Base-by-base conservation (phyloP, 2,113 vertebrate genomes). In the Alouatta palliata region DNA sequence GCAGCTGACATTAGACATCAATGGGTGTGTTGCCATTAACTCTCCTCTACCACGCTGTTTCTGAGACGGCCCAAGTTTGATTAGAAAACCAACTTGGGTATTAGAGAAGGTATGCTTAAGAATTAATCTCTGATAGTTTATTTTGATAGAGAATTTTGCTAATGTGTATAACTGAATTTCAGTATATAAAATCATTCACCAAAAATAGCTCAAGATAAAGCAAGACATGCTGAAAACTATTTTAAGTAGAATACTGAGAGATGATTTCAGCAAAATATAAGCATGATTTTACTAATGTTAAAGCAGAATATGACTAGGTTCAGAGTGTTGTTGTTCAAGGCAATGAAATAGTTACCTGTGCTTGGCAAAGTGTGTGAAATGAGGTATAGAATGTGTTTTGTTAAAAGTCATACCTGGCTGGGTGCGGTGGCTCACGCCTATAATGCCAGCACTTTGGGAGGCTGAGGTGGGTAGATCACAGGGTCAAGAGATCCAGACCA, bases 331-430 rank as follows among this genome's bases (percentile, higher is more conserved):
- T 83, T 71, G 8, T 81, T 90, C 1, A 40, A 92, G 83, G 87
- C 25, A 70, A 43, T 40, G 73, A 91, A 93, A 64, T 30, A 68
- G 32, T 96, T 73, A 43, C 58, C 43, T 85, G 21, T 58, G 49
- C 54, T 94, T 40, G 47, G 27, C 16, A 79, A 89, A 73, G 37
- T 37, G 17, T 71, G 56, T 87, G 82, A 90, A 95, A 85, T 95
- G 80, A 92, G 66, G 75, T 93, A 6, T 40, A 81, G 45, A 93
- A 84, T 80, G 61, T 90, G 32, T 82, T 95, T 49, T 94, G 79
- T 56, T 96, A 47, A 93, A 94, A 83, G 37, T 85, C n/a, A 89
- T 87, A 56, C 9, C 80, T 96, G 49, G 49, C 49, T 1, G 13
- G 49, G 49, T 13, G 1, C 13, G 13, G 49, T 49, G 49, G 49